These are phyloP conservation scores for Anabacerthia variegaticeps DNA, from an alignment of 2,797 vertebrate genomes.

Conservation along the genomic window DNA sequence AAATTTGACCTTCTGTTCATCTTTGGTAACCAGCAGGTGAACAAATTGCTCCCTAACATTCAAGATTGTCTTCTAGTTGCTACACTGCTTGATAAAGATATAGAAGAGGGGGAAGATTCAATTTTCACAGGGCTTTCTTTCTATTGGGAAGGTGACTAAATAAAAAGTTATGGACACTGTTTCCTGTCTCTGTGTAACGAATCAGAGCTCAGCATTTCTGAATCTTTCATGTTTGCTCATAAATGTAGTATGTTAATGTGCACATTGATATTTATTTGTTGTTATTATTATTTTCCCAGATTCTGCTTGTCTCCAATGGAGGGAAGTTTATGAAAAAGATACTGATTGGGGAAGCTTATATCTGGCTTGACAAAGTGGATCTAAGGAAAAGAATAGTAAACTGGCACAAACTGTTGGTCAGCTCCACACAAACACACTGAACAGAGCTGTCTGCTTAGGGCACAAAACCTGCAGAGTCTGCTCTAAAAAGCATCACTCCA, in stretches of 20 bases:
- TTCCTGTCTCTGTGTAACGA: background rate
- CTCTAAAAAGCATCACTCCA: constrained; percentile 42
- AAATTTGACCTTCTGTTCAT: background rate
- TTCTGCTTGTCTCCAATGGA: constrained; percentile 95
- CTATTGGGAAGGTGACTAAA: background rate
- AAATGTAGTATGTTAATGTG: background rate
- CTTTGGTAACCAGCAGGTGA: background rate
- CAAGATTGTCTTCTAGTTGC: background rate
- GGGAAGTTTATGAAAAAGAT: constrained; percentile 99
- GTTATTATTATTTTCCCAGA: constrained; percentile 72
- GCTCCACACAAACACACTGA: constrained; percentile 87
- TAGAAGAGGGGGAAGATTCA: background rate
- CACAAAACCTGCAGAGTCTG: constrained; percentile 57
- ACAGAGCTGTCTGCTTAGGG: constrained; percentile 66
- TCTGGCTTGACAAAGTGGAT: constrained; percentile 99
- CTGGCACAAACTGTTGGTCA: constrained; percentile 97
- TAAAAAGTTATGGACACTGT: background rate
- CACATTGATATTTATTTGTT: background rate
- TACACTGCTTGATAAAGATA: background rate
- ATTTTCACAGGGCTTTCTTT: background rate
- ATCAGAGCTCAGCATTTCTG: background rate
- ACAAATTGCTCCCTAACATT: background rate
- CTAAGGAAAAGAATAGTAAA: constrained; percentile 97
- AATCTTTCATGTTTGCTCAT: background rate
- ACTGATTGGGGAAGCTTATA: constrained; percentile 95